These are phyloP conservation scores for Bambusicola thoracicus DNA, from an alignment of 2,113 vertebrate species.

Conservation along the genomic window DNA sequence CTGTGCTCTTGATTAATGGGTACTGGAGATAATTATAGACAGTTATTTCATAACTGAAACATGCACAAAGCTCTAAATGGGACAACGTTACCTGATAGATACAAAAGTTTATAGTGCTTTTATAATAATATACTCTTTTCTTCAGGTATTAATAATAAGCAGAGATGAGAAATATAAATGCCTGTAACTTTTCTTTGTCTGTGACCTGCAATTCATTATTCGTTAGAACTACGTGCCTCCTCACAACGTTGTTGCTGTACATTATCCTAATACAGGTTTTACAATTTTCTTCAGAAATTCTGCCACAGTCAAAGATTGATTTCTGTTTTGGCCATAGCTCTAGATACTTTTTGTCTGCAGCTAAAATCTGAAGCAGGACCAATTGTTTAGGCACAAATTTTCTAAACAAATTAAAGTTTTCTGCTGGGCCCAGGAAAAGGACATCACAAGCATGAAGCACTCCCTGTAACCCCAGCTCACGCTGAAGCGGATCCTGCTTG, in stretches of 20 bases:
- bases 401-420: neutral
- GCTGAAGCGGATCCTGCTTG: rapidly evolving
- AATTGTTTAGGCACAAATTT: neutral
- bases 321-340: neutral
- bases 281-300: neutral
- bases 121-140: neutral
- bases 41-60: neutral
- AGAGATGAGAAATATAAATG: neutral
- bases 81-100: neutral
- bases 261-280: neutral
- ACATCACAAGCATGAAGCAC: rapidly evolving
- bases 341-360: neutral
- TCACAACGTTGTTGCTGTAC: neutral
- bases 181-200: neutral
- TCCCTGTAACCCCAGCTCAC: neutral
- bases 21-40: neutral
- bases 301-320: neutral
- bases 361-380: neutral
- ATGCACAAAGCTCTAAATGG: neutral
- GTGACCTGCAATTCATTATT: neutral
- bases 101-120: neutral
- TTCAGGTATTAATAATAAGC: neutral
- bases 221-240: neutral
- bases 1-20: neutral
- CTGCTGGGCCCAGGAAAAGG: rapidly evolving